Percentiles rank a stretch among this genome's conserved stretches.
Conservation (phyloP, 2,797 vertebrate species). For the Mareca penelope region DNA sequence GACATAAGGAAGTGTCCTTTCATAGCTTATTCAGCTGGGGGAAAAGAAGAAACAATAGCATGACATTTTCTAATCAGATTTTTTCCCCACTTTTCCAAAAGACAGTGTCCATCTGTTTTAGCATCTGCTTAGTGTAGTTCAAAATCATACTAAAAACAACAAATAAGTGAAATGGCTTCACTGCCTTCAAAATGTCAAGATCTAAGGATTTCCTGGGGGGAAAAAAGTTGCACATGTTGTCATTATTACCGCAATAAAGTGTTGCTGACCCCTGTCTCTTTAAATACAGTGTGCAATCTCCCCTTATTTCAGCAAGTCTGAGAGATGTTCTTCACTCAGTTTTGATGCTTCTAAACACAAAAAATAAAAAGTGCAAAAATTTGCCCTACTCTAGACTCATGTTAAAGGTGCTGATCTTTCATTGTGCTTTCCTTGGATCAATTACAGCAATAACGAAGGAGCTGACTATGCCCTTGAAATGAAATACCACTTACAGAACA, state of each 20-base stretch:
- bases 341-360: neutral
- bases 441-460: neutral
- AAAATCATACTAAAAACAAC: conserved; percentile 63
- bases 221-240: neutral
- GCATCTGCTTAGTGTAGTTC: conserved; percentile 73
- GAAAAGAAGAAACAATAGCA: conserved; percentile 58
- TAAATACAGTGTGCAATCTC: neutral
- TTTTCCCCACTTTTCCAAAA: conserved; percentile 65
- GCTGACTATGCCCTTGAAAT: neutral
- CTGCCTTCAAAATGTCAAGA: conserved; percentile 42
- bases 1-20: conserved; percentile 52
- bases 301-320: neutral
- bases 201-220: neutral
- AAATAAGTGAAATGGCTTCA: conserved; percentile 53
- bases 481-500: neutral
- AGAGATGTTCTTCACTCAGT: neutral
- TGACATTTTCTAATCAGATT: conserved; percentile 73
- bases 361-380: neutral
- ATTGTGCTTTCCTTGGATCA: neutral
- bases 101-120: conserved; percentile 76
- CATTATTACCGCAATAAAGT: neutral
- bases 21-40: conserved; percentile 60
- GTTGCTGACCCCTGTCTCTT: neutral
- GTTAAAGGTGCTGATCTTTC: neutral
- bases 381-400: neutral